Base-by-base conservation (phyloP, 2,888 invertebrate genomes). In the Lasioglossum malachurum region DNA sequence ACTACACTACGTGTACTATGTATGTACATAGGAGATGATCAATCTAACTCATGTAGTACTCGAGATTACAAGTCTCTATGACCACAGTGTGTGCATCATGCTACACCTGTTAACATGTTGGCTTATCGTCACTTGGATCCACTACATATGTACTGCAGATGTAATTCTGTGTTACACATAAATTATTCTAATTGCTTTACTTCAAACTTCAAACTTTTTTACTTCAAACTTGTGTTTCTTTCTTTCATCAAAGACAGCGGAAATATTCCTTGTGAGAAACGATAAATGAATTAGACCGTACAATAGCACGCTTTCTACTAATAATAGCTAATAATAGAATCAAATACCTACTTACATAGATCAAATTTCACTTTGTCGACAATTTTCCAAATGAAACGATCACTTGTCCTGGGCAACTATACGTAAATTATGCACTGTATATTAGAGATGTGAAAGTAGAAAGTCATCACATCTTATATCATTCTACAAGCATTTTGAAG, bases 401-500 rank as follows among this genome's bases (percentile, higher is more conserved):
- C 41, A 23, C 27, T 38, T 10, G 19, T n/a, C 35, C 46, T 10
- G 10, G n/a, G 27, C 10, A n/a, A 2, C 71, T 78, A 38, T 19
- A 49, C 4, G 19, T 12, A 72, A n/a, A 57, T 77, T 16, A 46
- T 35, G 46, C 23, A 35, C 67, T 23, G 12, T n/a, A 31, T 46
- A 73, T 41, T 71, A 46, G 19, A 19, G 44, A 60, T 35, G 80
- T 75, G 80, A 80, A 75, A 80, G 75, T 72, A 67, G 74, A 80
- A 80, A 80, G 64, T 80, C 38, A 19, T 72, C 35, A 2, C 31
- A 46, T n/a, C 31, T 78, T n/a, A 35, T n/a, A 78, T 78, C n/a
- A 23, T 78, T 64, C n/a, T 23, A n/a, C n/a, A n/a, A 53, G 53
- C n/a, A 53, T 38, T 35, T 38, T 72, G 14, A 35, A 57, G 46